These are phyloP conservation scores for Drosophila equinoxialis DNA, from an alignment of 1,140 invertebrate species.

Conservation along the genomic window DNA sequence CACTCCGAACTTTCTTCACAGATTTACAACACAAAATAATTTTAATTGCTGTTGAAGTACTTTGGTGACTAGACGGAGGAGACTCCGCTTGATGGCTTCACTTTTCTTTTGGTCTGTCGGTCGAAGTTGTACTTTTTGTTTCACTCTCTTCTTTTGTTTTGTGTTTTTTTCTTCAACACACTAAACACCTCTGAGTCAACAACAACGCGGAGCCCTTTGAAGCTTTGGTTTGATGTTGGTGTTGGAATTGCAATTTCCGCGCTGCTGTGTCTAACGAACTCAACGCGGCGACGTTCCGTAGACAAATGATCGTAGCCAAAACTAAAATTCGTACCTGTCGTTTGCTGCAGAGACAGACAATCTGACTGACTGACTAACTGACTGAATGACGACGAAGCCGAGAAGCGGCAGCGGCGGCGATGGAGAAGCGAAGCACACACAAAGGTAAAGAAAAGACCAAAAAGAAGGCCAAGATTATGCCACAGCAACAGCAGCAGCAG, in stretches of 20 bases:
- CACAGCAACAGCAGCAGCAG: slow-evolving; percentile 31
- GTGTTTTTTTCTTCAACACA: slow-evolving; percentile 22
- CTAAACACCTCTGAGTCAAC: slow-evolving; percentile 4
- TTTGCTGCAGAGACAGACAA: slow-evolving; percentile 24
- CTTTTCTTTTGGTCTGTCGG: slow-evolving; percentile 29
- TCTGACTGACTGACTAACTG: slow-evolving; percentile 73
- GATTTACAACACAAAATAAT: slow-evolving; percentile 63
- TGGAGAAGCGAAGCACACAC: slow-evolving; percentile 26
- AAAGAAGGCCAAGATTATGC: slow-evolving; percentile 79
- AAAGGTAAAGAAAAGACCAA: slow-evolving; percentile 66
- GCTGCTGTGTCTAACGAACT: slow-evolving; percentile 73
- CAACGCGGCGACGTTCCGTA: slow-evolving; percentile 75
- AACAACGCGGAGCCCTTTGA: slow-evolving; percentile 31
- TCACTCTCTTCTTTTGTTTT: slow-evolving; percentile 7
- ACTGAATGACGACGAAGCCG: slow-evolving; percentile 42
- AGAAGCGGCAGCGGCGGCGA: slow-evolving; percentile 33
- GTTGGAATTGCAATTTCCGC: slow-evolving; percentile 31
- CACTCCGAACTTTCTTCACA: slow-evolving; percentile 74
- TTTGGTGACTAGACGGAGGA: slow-evolving; percentile 32
- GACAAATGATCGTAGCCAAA: slow-evolving; percentile 81
- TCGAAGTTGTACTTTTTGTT: slow-evolving; percentile 4
- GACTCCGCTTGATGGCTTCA: slow-evolving; percentile 35
- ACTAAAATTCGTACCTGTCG: slow-evolving; percentile 70
- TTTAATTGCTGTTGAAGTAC: slow-evolving; percentile 65
- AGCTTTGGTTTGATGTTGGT: neutral